Evolutionary conservation across 2,888 invertebrate genomes (phyloP), one percentile per base, ranked within the genome.

Genomic region (Andrena bicolor): DNA sequence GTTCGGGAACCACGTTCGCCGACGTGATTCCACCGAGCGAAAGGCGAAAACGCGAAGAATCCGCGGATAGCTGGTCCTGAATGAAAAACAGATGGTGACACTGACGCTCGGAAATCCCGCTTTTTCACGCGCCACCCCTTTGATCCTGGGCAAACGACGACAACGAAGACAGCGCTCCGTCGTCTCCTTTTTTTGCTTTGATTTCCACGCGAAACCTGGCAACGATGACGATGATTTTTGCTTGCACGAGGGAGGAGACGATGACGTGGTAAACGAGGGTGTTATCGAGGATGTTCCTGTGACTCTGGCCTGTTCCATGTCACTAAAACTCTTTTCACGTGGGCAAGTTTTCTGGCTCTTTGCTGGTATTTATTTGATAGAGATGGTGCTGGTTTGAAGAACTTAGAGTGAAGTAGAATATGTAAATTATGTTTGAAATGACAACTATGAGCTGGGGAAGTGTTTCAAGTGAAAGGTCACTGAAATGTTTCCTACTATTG

Each of bases 1-100:
- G 89, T 41, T 87, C 88, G 90, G 88, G 66, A 89, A 90, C 91
- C 86, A 87, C 85, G 84, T 83, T 83, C 82, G 80, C 87, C 88
- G 83, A 84, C 69, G 85, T 86, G 86, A 84, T 41, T 86, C 83
- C 89, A 73, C 84, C 87, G 71, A 70, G 73, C 74, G 80, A 79
- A 71, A 77, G 80, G 75, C 82, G 86, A 83, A 87, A 84, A 87
- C 84, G 68, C 72, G 78, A 83, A 85, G 84, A 84, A 84, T 82
- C 66, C 80, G 63, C 69, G 75, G 70, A 78, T 69, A 35, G 82
- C 75, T 20, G 70, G 72, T 26, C 53, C 65, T 75, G 86, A 82
- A 88, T 88, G 88, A 88, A 86, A 88, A 88, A 86, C 88, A 88
- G 88, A 86, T 88, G 87, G 70, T 76, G 82, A 66, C 79, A 80